phyloP scores from a whole-genome alignment of 2,797 vertebrate species.

The Hoplostethus mediterraneus region DNA sequence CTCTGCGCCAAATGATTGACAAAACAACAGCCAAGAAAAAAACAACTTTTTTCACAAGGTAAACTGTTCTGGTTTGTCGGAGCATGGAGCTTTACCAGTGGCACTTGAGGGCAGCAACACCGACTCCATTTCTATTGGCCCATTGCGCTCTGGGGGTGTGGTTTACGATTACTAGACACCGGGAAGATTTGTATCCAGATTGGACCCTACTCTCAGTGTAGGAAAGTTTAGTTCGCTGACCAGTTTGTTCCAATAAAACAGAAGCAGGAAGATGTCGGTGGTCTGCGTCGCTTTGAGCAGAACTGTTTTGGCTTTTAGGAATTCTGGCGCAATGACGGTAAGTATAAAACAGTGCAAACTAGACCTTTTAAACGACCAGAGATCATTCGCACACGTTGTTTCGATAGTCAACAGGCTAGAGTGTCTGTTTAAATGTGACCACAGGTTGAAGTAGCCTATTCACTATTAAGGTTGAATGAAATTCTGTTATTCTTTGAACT shows the following conservation, averaged over 20 bases:
- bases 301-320: constrained; percentile 63
- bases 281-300: constrained; percentile 49
- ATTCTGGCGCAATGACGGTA: constrained; percentile 64
- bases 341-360: constrained; percentile 33
- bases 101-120: constrained; percentile 27
- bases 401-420: no score
- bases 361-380: neutral
- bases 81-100: neutral
- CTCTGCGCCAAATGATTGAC: neutral
- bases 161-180: neutral
- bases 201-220: no score
- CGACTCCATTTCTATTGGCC: neutral
- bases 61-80: no score
- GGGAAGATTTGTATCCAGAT: no score
- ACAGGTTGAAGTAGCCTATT: neutral
- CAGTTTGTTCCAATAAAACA: neutral
- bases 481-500: neutral
- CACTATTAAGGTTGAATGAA: neutral
- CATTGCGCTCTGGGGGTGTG: neutral
- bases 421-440: neutral
- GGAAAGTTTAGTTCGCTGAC: no score
- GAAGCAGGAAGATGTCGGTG: constrained; percentile 64
- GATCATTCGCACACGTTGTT: no score
- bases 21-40: no score
- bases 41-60: no score